Percentiles rank a stretch among this genome's conserved stretches.
phyloP scores from a whole-genome alignment of 2,113 vertebrate species.

The Nettapus auritus region DNA sequence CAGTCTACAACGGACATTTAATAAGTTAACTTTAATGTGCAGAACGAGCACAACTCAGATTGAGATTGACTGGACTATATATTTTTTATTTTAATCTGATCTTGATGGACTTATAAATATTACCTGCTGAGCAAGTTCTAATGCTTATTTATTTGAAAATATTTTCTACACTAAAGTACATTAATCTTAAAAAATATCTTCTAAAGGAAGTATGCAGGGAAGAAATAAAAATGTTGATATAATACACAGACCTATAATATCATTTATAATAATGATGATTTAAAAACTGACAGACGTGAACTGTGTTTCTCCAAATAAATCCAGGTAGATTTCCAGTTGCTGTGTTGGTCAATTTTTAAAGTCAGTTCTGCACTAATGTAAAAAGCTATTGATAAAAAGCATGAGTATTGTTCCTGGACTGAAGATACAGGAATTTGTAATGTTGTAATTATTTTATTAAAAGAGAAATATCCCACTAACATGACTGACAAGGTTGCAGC shows the following conservation, averaged over 20 bases:
- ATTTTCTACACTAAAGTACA: conserved; percentile 77
- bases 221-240: conserved; percentile 73
- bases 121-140: conserved; percentile 81
- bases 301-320: conserved; percentile 62
- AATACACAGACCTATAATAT: conserved; percentile 65
- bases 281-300: conserved; percentile 42
- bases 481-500: conserved; percentile 42
- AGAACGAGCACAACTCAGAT: conserved; percentile 74
- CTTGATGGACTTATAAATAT: conserved; percentile 82
- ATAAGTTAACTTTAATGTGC: conserved; percentile 77
- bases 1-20: conserved; percentile 79
- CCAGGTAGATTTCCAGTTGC: conserved; percentile 56
- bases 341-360: conserved; percentile 68
- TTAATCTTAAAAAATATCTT: conserved; percentile 77
- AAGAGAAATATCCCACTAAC: conserved; percentile 31
- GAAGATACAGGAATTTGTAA: conserved; percentile 43
- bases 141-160: conserved; percentile 86
- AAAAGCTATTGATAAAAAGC: conserved; percentile 51
- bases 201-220: conserved; percentile 74
- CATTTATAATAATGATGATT: conserved; percentile 58
- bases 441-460: conserved; percentile 54
- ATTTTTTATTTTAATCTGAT: conserved; percentile 76
- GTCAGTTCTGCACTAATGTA: conserved; percentile 65
- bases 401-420: conserved; percentile 38
- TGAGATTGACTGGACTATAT: conserved; percentile 74